phyloP scores from a whole-genome alignment of 2,888 invertebrate species.

The Nowickia ferox region DNA sequence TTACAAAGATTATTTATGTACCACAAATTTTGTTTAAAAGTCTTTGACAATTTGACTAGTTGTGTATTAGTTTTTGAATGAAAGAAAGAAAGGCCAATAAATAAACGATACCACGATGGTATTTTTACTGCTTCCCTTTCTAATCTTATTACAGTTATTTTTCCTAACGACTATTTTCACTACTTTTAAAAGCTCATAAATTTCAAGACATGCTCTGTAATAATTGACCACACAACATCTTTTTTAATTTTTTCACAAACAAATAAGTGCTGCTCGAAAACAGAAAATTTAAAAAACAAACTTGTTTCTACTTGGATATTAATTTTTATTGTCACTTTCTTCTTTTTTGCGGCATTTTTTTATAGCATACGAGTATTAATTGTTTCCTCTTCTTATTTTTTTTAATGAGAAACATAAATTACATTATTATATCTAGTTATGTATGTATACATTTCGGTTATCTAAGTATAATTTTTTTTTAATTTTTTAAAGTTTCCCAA shows the following conservation, averaged over 20 bases:
- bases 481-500: no score
- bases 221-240: neutral
- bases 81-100: no score
- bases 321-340: constrained; percentile 29
- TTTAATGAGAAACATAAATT: neutral
- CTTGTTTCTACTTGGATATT: neutral
- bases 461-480: no score
- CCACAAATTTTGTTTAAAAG: no score
- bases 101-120: neutral
- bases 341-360: neutral
- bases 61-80: no score
- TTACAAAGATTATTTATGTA: no score
- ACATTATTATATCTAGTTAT: neutral
- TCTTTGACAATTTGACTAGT: no score
- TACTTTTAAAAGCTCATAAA: neutral
- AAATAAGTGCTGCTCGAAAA: neutral
- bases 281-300: constrained; percentile 14
- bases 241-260: neutral
- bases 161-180: neutral
- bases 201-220: neutral
- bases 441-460: no score
- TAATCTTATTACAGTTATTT: neutral
- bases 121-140: neutral
- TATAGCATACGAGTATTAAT: neutral
- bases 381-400: neutral